phyloP scores from a whole-genome alignment of 2,797 vertebrate genomes.

The Pseudocheirus occidentalis region DNA sequence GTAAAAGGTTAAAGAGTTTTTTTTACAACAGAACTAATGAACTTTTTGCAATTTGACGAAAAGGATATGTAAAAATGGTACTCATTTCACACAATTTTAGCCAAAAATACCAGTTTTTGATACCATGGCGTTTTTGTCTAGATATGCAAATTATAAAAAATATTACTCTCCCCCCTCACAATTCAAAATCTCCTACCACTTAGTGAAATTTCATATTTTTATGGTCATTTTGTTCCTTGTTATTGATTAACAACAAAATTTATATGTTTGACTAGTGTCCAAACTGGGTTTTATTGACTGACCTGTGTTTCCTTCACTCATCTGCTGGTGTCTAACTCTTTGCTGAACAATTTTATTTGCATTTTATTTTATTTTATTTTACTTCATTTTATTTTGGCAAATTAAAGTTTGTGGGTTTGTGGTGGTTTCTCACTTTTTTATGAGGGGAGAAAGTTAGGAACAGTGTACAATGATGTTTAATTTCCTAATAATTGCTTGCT shows the following conservation, averaged over 20 bases:
- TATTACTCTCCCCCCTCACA: not conserved
- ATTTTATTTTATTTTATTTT: too few relatives aligned
- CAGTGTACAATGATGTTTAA: not conserved
- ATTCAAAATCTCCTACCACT: not conserved
- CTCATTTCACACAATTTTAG: not conserved
- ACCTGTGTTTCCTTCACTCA: too few relatives aligned
- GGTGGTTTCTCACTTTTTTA: slow-evolving; percentile 9
- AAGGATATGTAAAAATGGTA: not conserved
- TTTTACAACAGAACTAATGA: slow-evolving; percentile 9
- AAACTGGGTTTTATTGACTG: too few relatives aligned
- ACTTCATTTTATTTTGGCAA: slow-evolving; percentile 9
- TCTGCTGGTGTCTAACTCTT: too few relatives aligned
- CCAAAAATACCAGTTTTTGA: not conserved
- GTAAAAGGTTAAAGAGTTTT: slow-evolving; percentile 23
- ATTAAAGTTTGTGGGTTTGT: not conserved
- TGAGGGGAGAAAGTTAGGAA: not conserved
- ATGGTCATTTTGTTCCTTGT: too few relatives aligned
- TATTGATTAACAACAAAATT: too few relatives aligned
- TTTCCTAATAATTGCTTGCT: not conserved
- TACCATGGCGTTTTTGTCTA: too few relatives aligned
- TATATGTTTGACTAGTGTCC: too few relatives aligned
- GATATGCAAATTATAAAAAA: not conserved
- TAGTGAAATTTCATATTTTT: not conserved
- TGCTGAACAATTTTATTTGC: too few relatives aligned
- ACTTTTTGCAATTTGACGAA: slow-evolving; percentile 28